Conservation (phyloP, 2,888 invertebrate species). For the Eretmocerus hayati region DNA sequence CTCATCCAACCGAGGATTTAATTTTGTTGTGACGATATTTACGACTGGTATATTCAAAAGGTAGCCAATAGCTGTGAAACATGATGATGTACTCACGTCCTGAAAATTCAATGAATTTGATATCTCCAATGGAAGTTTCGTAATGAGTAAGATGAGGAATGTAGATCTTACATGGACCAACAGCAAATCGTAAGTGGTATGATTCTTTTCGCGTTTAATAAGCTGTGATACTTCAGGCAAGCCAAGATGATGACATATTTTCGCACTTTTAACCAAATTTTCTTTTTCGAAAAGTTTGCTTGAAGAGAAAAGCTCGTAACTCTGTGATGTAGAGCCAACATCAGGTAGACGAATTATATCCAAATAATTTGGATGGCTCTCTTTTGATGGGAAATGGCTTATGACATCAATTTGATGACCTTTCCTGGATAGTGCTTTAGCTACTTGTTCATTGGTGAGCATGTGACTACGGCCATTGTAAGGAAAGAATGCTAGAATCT, state of each 20-base stretch:
- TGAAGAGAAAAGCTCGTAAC: not conserved
- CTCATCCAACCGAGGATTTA: slow-evolving; percentile 29
- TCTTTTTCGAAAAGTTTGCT: not conserved
- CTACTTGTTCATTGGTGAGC: slow-evolving; percentile 45
- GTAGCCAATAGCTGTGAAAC: slow-evolving; percentile 28
- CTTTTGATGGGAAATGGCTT: slow-evolving; percentile 37
- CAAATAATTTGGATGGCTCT: slow-evolving; percentile 15
- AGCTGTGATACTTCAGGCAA: slow-evolving; percentile 27
- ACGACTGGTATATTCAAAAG: slow-evolving; percentile 28
- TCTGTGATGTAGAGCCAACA: too few species aligned
- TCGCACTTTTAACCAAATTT: slow-evolving; percentile 12
- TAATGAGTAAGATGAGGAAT: not conserved
- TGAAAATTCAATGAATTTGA: not conserved
- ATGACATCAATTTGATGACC: slow-evolving; percentile 47
- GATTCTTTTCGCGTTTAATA: slow-evolving; percentile 28
- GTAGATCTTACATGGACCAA: slow-evolving; percentile 29
- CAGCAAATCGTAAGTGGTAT: slow-evolving; percentile 34
- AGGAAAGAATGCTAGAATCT: slow-evolving; percentile 46
- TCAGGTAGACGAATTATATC: slow-evolving; percentile 7
- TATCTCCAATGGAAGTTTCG: not conserved
- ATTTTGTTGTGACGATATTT: slow-evolving; percentile 22
- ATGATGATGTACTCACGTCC: slow-evolving; percentile 12
- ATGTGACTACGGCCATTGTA: slow-evolving; percentile 48
- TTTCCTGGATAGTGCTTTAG: slow-evolving; percentile 43
- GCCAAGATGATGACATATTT: slow-evolving; percentile 26